phyloP scores from a whole-genome alignment of 2,797 vertebrate genomes.

The Sebastes oblongus region DNA sequence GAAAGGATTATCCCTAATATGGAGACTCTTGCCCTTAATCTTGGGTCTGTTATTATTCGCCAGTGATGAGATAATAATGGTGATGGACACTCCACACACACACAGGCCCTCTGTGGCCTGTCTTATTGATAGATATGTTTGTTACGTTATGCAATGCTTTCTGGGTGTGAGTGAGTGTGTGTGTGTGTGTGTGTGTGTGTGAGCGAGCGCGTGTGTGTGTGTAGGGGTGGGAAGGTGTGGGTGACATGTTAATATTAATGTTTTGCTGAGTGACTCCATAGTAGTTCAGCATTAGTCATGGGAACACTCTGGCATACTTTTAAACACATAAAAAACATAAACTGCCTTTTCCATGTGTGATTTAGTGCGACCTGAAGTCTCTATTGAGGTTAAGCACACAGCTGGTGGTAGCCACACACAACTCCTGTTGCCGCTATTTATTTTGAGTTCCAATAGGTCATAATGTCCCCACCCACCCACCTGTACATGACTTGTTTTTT shows the following conservation, averaged over 20 bases:
- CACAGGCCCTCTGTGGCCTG: constrained; percentile 39
- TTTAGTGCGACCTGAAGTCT: constrained; percentile 37
- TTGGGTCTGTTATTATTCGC: constrained; percentile 31
- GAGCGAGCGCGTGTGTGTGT: background rate
- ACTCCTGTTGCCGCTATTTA: constrained; percentile 67
- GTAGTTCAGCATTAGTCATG: constrained; percentile 37
- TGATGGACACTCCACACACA: constrained; percentile 51
- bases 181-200: background rate
- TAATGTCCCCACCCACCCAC: constrained; percentile 21
- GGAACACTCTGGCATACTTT: constrained; percentile 14
- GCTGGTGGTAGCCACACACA: constrained; percentile 44
- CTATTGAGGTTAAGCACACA: constrained; percentile 63
- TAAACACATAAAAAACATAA: constrained; percentile 24
- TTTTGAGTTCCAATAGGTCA: constrained; percentile 63
- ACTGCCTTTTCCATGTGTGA: constrained; percentile 64
- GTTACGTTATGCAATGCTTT: constrained; percentile 60
- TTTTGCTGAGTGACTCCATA: constrained; percentile 40
- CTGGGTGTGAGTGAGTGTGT: constrained; percentile 10
- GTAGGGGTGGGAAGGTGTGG: constrained; percentile 13
- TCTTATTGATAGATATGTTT: constrained; percentile 45
- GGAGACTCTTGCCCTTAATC: constrained; percentile 25
- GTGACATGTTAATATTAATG: constrained; percentile 22
- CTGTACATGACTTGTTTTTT: constrained; percentile 73
- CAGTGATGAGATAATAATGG: constrained; percentile 33
- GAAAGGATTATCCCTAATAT: constrained; percentile 23